Base-by-base conservation (phyloP, 2,113 vertebrate genomes). In the Myiopsitta monachus region DNA sequence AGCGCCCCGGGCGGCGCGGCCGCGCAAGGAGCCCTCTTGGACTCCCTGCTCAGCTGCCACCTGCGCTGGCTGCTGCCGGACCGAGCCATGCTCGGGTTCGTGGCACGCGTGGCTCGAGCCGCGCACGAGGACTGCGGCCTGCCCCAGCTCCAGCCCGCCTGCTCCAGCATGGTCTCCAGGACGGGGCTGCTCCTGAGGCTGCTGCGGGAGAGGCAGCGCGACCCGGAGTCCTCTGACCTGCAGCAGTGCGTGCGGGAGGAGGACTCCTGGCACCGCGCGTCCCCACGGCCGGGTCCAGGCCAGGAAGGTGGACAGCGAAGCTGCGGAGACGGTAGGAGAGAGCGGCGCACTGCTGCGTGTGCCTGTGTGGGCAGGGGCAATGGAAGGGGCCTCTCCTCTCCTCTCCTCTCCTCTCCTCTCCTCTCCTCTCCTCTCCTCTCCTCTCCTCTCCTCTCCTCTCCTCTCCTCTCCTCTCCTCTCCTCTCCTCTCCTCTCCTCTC, bases 161-260 rank as follows among this genome's bases (percentile, higher is more conserved):
- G 97, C 10, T 62, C 95, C 7, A 92, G 76, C 47, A 67, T 97
- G 57, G 9, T 97, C 41, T 85, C 70, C 0, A 67, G 84, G 51
- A 88, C 6, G 0, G 44, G 67, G 44, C 79, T 83, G 52, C 92
- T 97, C 44, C 26, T 97, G 62, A 93, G 91, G 46, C 57, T 88
- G 44, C 90, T 97, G 61, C 93, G 57, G 0, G 7, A 96, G 63
- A 86, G 74, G 54, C 55, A 33, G 55, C 19, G 8, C 5, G 8
- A 33, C 31, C 31, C 55, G 5, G 31, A 33, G 55, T 19, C 55
- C 55, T 57, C 31, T 22, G 55, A 33, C 11, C 19, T 14, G 31
- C 18, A 13, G 55, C 55, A 1, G 54, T 3, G 31, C 9, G 31
- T 9, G 55, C 31, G 2, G 54, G 31, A 57, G 19, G 55, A 33